Evolutionary conservation across 1,140 invertebrate species (phyloP), one percentile per base, ranked within the genome.

Genomic region (Brachionus koreanus): DNA sequence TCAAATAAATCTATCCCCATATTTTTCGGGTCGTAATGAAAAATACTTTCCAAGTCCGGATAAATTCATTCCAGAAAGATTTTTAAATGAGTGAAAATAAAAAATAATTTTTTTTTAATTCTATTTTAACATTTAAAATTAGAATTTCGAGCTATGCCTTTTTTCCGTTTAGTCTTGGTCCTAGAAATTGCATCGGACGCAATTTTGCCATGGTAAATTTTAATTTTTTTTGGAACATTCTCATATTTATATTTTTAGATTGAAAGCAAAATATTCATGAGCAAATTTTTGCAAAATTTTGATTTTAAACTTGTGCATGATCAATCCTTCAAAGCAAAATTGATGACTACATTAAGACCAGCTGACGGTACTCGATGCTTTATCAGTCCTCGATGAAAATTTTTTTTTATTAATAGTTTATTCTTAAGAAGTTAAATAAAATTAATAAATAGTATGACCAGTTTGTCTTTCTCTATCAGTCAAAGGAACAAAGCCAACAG

Each of bases 401-500:
- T 25, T 23, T 61, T 25, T 35, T 65, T 65, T 65, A 33, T 33
- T 65, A 3, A n/a, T 3, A 5, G 5, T 33, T 65, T 65, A 29
- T 29, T 65, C 33, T 65, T 35, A 33, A 29, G 3, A 29, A 29
- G 1, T 2, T 2, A 2, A 29, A 2, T 2, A 29, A 33, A 57
- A 57, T 65, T 65, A 65, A 65, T 65, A 65, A 65, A 65, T 65
- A 16, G 63, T 65, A 72, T 39, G 33, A 39, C 35, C 33, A 16
- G 37, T 72, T 72, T 95, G 94, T 83, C 90, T 88, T 16, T 92
- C 90, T 88, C 92, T 93, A 87, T 97, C 95, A 4, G 97, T 98
- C 13, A 99, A 90, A 1, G 97, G 97, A 35, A 99, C 97, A 89
- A 97, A 99, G 65, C 97, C 93, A 0, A 99, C 97, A 39, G 94